A percentile compares a stretch with the other conserved stretches of the same genome.
These are phyloP conservation scores for Xanthia togata DNA, from an alignment of 2,888 invertebrate genomes.

Conservation along the genomic window DNA sequence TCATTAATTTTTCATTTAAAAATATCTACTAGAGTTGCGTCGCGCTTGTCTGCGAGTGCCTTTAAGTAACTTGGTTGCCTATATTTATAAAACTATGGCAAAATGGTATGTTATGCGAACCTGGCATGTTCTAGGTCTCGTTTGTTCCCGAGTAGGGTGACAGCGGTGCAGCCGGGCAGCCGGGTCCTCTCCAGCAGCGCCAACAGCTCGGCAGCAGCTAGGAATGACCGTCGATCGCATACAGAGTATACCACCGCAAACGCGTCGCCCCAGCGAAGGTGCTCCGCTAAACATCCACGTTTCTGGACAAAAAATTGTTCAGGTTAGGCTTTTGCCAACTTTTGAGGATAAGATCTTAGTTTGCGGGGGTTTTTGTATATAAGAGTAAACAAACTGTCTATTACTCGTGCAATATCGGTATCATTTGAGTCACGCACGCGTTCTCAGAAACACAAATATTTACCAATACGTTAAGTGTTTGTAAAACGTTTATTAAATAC, in stretches of 20 bases:
- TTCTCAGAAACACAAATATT: conserved; percentile 26
- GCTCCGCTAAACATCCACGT: conserved; percentile 94
- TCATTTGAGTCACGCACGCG: conserved; percentile 27
- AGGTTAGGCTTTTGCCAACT: not conserved
- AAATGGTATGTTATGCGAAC: conserved; percentile 78
- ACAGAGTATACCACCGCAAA: conserved; percentile 96
- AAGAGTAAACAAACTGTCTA: conserved; percentile 10
- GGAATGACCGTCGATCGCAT: conserved; percentile 93
- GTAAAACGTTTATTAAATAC: conserved; percentile 51
- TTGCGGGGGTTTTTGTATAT: not conserved
- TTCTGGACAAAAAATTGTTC: conserved; percentile 87
- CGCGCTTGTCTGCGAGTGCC: too few species aligned
- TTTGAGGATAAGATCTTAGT: not conserved
- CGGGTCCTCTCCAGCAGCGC: conserved; percentile 93
- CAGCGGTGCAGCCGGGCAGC: conserved; percentile 94
- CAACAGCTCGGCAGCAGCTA: conserved; percentile 93
- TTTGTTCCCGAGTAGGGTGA: conserved; percentile 95
- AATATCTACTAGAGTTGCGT: too few species aligned
- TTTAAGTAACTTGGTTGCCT: not conserved
- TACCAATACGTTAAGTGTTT: conserved; percentile 28
- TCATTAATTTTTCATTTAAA: too few species aligned
- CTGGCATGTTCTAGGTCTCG: conserved; percentile 95
- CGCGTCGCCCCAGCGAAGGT: conserved; percentile 95
- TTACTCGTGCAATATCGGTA: conserved; percentile 21
- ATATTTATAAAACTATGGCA: not conserved